phyloP scores from a whole-genome alignment of 64 coral and sea anemone genomes.

The Stichodactyla helianthus region DNA sequence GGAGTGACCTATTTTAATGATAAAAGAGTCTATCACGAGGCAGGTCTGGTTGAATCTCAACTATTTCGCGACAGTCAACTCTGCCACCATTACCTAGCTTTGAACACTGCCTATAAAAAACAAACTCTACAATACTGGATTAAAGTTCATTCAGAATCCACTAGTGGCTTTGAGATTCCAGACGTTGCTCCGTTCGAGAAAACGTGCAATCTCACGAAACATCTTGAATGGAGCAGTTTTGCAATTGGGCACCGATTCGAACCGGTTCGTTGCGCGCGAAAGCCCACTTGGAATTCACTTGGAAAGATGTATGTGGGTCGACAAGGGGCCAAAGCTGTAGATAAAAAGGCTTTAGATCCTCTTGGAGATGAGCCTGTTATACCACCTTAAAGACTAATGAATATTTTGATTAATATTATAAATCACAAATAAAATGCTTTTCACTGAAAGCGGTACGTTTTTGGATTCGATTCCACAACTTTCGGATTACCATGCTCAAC shows the following conservation, averaged over 20 bases:
- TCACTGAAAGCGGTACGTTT: too few relatives aligned
- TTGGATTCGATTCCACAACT: too few relatives aligned
- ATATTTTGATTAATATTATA: too few relatives aligned
- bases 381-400: neutral
- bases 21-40: slow-evolving; percentile 58
- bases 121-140: slow-evolving; percentile 72
- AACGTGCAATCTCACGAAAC: slow-evolving; percentile 49
- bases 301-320: slow-evolving; percentile 54
- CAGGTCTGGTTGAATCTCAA: slow-evolving; percentile 42
- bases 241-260: slow-evolving; percentile 72
- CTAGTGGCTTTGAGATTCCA: slow-evolving; percentile 50
- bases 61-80: slow-evolving; percentile 20
- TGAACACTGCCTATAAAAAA: slow-evolving; percentile 73
- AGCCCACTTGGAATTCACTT: slow-evolving; percentile 62
- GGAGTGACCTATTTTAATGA: slow-evolving; percentile 73
- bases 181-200: slow-evolving; percentile 50
- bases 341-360: neutral
- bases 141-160: slow-evolving; percentile 34
- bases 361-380: neutral
- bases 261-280: slow-evolving; percentile 40
- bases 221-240: slow-evolving; percentile 52
- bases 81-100: slow-evolving; percentile 56
- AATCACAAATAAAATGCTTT: too few relatives aligned
- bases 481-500: too few relatives aligned
- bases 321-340: neutral